Evolutionary conservation across 2,113 vertebrate species (phyloP), one percentile per base, ranked within the genome.

Genomic region (Apodemus sylvaticus): DNA sequence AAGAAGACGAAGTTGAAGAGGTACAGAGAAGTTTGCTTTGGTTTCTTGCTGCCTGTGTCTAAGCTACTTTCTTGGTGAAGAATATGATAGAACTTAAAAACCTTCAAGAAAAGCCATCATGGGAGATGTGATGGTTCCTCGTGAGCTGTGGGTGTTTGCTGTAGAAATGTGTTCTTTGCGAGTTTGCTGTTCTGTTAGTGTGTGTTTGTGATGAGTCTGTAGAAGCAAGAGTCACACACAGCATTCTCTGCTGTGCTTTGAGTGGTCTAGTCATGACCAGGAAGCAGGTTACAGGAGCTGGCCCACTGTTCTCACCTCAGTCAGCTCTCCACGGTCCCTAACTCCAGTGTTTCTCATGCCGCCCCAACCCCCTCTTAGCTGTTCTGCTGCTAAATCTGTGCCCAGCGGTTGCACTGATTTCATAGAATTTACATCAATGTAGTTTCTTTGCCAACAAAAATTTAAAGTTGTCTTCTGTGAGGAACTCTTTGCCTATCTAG

Each of bases 1-100:
- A 99, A 97, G 99, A 99, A 97, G 99, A 99, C 53, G 99, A 99
- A 97, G 99, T 98, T 24, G 99, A 99, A 96, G 99, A 99, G 99
- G 99, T 98, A 92, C 95, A 8, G n/a, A 13, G 22, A 6, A 1
- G 13, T 42, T 83, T 51, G 20, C 36, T 48, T 42, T 2, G 39
- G 29, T 31, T 62, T 87, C 31, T 48, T 76, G 1, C 22, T 51
- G 3, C 58, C 20, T 42, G 2, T 24, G 0, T 55, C 60, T 42
- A 29, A 17, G 9, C n/a, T 77, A 53, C 29, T 19, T 11, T 55
- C 77, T n/a, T 29, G 11, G 0, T 78, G 79, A 42, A 81, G 45
- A 85, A 9, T 45, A 17, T 26, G 42, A 8, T 45, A 17, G 20
- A 85, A 81, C 53, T 81, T 51, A 83, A 89, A 51, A 58, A 7